Conservation (phyloP, 2,113 vertebrate species). For the Brachypodius melanocephalos region DNA sequence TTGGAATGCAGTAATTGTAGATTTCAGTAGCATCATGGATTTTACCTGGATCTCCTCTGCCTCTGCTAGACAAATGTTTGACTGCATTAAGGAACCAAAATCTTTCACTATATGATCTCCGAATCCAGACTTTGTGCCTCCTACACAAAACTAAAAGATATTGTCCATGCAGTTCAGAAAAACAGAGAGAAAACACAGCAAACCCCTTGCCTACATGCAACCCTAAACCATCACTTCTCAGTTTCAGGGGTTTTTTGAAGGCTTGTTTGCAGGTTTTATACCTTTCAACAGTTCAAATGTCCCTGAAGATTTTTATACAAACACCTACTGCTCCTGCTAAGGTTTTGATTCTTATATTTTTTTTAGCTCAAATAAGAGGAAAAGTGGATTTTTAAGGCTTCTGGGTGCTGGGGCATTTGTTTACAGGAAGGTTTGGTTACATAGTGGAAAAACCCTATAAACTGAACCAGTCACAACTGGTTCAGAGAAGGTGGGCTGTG, state of each 20-base stretch:
- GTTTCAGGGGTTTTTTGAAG: neutral
- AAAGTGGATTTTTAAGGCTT: neutral
- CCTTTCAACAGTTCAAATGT: neutral
- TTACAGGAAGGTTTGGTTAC: neutral
- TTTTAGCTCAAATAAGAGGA: neutral
- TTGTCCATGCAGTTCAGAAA: neutral
- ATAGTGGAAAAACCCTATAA: slow-evolving; percentile 52
- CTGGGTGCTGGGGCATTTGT: neutral
- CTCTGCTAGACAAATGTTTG: neutral
- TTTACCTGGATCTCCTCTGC: neutral
- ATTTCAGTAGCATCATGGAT: neutral
- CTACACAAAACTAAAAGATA: neutral
- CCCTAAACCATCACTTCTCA: neutral
- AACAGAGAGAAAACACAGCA: neutral
- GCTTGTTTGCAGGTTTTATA: neutral
- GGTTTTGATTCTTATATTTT: neutral
- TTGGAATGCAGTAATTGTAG: neutral
- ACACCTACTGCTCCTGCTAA: neutral
- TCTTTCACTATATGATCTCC: neutral
- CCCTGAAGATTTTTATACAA: neutral
- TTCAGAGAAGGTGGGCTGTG: neutral
- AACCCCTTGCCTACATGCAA: fast-evolving
- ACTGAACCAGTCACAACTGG: slow-evolving; percentile 9
- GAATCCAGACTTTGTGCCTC: neutral
- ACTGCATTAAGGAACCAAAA: neutral